A percentile compares a stretch with the other conserved stretches of the same genome.
Conservation (phyloP, 2,113 vertebrate species). For the Catharus bicknelli region DNA sequence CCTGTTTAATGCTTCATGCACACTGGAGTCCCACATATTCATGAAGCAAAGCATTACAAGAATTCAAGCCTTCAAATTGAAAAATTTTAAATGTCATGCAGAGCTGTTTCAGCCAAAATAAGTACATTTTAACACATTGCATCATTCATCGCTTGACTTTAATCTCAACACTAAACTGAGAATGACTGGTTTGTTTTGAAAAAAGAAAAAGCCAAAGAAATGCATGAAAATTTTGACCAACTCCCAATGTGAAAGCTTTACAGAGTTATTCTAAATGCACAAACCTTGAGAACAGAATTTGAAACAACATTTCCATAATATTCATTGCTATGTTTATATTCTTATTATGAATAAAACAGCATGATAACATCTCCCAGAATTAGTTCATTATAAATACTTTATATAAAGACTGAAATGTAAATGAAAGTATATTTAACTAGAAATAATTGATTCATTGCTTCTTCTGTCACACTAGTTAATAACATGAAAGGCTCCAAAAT, state of each 20-base stretch:
- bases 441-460: conserved; percentile 11
- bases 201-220: neutral
- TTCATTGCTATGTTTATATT: neutral
- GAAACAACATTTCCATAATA: neutral
- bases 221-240: neutral
- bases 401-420: neutral
- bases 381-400: neutral
- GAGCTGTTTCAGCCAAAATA: neutral
- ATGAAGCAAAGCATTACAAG: neutral
- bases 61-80: neutral
- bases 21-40: neutral
- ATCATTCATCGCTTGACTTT: neutral
- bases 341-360: conserved; percentile 1
- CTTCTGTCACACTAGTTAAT: neutral
- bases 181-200: neutral
- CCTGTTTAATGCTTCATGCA: neutral
- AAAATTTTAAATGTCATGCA: neutral
- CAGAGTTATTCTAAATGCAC: neutral
- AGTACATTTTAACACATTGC: neutral
- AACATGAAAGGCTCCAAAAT: neutral
- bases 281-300: neutral
- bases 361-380: neutral
- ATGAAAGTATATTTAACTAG: conserved; percentile 5
- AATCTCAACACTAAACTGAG: neutral
- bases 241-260: neutral